Base-by-base conservation (phyloP, 2,797 vertebrate species). In the Coracias cyanogaster region DNA sequence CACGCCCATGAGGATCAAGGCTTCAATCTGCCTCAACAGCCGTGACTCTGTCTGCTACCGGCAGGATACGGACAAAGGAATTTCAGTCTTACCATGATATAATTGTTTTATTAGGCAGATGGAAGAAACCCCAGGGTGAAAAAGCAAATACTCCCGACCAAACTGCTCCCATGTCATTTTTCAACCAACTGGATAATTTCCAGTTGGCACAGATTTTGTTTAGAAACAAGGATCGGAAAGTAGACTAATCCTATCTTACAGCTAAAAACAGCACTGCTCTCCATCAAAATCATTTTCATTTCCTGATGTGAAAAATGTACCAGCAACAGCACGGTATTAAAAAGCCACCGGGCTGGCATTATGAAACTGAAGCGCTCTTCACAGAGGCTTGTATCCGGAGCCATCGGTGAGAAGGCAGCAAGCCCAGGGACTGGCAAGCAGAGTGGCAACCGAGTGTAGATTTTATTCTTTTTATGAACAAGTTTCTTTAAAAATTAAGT, bases 211-310 rank as follows among this genome's bases (percentile, higher is more conserved):
- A 0, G 85, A 71, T 70, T 94, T 81, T 86, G 57, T 94, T 96
- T 90, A 94, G 83, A 90, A 90, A 77, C 64, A 94, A 95, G 90
- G 94, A 84, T 2, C 90, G 70, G 77, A 94, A 97, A 96, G 71
- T 48, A 95, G 95, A 96, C 74, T 96, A 96, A 96, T 97, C 96
- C 95, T 95, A 84, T 93, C 86, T 94, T 92, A 95, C 52, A 93
- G 93, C 90, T 96, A 93, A 95, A 96, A 94, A 1, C 77, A 86
- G 82, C 81, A 46, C 83, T 82, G 88, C 61, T 86, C 28, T 87
- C 67, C 49, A 57, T 76, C 66, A 96, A 86, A 93, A 93, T 80
- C 0, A 67, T 82, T 96, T 95, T 96, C 90, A 97, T 96, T 94
- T 95, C 93, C 95, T 96, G 94, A 95, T 90, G 88, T 67, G 81